Base-by-base conservation (phyloP, 2,113 vertebrate genomes). In the Plestiodon gilberti region DNA sequence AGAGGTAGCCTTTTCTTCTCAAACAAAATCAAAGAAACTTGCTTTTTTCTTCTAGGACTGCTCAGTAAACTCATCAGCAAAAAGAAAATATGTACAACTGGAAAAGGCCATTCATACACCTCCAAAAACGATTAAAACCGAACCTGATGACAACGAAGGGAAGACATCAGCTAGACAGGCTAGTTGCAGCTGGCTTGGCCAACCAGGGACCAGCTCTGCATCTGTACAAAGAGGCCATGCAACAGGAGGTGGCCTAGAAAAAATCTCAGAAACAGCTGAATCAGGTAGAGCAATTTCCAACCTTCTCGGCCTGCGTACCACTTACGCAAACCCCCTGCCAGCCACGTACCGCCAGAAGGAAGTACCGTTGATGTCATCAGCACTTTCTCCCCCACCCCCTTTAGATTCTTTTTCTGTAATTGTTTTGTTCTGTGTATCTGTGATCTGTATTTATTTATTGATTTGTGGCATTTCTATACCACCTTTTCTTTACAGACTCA, bases 81-180 rank as follows among this genome's bases (percentile, higher is more conserved):
- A 88, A 70, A 89, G 75, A 57, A 80, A 80, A 17, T 13, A 4
- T 6, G 14, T 20, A 3, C 40, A 82, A 55, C 3, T 17, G 6
- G 75, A 0, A 1, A 18, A 0, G 4, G 3, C n/a, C 5, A 1
- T 38, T 6, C 28, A 0, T 0, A 1, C 0, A 0, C 61, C 9
- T 0, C 17, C 15, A 25, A 83, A 88, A 35, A 3, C 6, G 9
- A 2, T 79, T 1, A 92, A 89, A 70, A 11, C 20, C 10, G 81
- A 89, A 55, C 4, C 25, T 0, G 14, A 30, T 0, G 4, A 69
- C 0, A 0, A 2, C 11, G 20, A 62, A 69, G 0, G 11, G 9
- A 10, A 23, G 30, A 52, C 30, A 40, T 4, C 10, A 3, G 4
- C 33, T 0, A 0, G 28, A 13, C 6, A 43, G 22, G 17, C 33